These are phyloP conservation scores for Sula dactylatra DNA, from an alignment of 2,113 vertebrate species.

Conservation along the genomic window DNA sequence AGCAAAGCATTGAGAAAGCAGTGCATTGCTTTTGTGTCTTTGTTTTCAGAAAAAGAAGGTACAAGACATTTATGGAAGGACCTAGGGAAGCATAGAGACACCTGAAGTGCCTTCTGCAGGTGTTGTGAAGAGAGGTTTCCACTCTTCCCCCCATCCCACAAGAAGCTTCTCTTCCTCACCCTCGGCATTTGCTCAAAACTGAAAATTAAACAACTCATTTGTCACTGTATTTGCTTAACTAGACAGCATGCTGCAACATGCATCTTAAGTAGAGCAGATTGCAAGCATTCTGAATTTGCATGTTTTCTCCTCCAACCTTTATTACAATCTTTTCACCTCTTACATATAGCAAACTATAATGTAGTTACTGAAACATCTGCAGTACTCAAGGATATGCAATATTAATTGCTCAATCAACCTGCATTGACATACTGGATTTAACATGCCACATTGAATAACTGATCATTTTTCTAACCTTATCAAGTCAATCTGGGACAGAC, in stretches of 20 bases:
- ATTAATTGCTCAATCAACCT: constrained; percentile 28
- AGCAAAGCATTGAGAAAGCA: neutral
- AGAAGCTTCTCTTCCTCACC: neutral
- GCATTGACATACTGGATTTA: constrained; percentile 16
- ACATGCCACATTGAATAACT: constrained; percentile 1
- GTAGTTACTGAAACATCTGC: neutral
- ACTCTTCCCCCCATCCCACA: neutral
- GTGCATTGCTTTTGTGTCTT: neutral
- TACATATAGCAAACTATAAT: neutral
- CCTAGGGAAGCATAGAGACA: neutral
- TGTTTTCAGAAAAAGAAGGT: neutral
- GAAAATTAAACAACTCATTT: neutral
- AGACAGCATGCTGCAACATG: neutral
- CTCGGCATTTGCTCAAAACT: neutral
- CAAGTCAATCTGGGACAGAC: neutral
- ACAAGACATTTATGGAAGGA: neutral
- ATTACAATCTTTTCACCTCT: neutral
- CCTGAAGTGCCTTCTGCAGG: neutral
- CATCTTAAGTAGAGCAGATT: neutral
- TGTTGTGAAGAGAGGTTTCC: neutral
- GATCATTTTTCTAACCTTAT: neutral
- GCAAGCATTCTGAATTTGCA: neutral
- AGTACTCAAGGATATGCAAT: neutral
- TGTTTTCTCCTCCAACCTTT: neutral
- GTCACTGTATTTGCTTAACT: neutral